Conservation (phyloP, 2,797 vertebrate species). For the Heliangelus exortis region DNA sequence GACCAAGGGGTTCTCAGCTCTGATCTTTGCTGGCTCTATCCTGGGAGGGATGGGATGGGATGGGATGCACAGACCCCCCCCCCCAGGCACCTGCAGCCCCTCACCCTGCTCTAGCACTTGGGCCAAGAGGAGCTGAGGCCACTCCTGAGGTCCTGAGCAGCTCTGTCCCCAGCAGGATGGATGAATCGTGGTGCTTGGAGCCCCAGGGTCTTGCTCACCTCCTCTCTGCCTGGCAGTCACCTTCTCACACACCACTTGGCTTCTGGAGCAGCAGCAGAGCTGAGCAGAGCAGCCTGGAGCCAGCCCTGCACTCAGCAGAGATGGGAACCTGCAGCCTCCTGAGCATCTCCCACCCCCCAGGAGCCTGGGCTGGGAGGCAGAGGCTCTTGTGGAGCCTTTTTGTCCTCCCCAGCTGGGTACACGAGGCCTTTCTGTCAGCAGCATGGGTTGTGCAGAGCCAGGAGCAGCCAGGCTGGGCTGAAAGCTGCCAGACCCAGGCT, state of each 20-base stretch:
- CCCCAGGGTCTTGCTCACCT: too few relatives aligned
- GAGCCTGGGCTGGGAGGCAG: background rate
- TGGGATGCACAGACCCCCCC: background rate
- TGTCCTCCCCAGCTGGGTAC: background rate
- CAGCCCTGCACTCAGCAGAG: background rate
- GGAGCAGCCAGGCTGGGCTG: background rate
- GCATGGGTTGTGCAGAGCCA: background rate
- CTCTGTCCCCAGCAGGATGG: accelerated
- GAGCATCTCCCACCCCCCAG: background rate
- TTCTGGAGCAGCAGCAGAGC: too few relatives aligned
- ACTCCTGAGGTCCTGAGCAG: accelerated
- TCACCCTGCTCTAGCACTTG: background rate
- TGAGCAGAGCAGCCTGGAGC: too few relatives aligned
- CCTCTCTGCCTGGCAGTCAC: background rate
- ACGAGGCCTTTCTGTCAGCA: background rate
- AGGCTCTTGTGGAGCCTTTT: background rate
- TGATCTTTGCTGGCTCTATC: accelerated
- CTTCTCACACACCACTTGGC: accelerated
- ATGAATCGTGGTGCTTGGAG: accelerated
- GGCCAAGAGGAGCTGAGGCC: accelerated
- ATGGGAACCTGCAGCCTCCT: background rate
- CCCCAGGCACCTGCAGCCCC: accelerated
- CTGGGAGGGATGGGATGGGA: background rate
- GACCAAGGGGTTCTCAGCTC: background rate
- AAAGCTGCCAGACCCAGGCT: background rate